Evolutionary conservation across 2,888 invertebrate species (phyloP).

Genomic region (Scaptomyza caliginosa): DNA sequence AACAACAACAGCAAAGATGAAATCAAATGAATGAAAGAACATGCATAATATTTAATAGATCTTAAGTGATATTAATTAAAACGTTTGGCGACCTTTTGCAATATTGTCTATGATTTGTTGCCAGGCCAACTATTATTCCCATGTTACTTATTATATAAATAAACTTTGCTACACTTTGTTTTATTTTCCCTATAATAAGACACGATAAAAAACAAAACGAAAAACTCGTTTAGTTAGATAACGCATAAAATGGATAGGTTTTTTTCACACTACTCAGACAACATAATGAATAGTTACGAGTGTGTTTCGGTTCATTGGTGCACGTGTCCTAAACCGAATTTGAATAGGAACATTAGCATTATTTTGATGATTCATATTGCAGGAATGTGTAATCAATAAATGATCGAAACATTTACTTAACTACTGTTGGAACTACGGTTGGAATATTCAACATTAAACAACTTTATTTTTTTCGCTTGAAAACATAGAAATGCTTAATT

Average conservation of each 20-base stretch:
- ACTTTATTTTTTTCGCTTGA: neutral
- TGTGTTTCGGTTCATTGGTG: neutral
- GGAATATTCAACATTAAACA: neutral
- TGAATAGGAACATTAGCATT: neutral
- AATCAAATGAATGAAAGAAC: slow-evolving; percentile 43
- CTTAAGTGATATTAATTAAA: slow-evolving; percentile 76
- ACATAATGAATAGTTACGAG: slow-evolving; percentile 3
- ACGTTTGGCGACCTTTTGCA: slow-evolving; percentile 58
- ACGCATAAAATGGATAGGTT: slow-evolving; percentile 17
- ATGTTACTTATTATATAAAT: neutral
- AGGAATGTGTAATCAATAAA: neutral
- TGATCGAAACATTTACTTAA: neutral
- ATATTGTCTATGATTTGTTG: slow-evolving; percentile 39
- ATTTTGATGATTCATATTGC: neutral
- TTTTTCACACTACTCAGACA: neutral
- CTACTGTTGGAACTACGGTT: too few species aligned
- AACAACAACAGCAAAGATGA: slow-evolving; percentile 35
- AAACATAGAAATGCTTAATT: neutral
- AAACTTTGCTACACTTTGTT: neutral
- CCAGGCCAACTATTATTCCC: slow-evolving; percentile 10
- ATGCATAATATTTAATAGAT: slow-evolving; percentile 62
- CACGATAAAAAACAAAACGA: neutral
- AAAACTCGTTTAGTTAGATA: slow-evolving; percentile 4
- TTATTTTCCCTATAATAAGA: neutral
- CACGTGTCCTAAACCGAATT: neutral